phyloP scores from a whole-genome alignment of 2,888 invertebrate species.

The Dolichomitus sp. region DNA sequence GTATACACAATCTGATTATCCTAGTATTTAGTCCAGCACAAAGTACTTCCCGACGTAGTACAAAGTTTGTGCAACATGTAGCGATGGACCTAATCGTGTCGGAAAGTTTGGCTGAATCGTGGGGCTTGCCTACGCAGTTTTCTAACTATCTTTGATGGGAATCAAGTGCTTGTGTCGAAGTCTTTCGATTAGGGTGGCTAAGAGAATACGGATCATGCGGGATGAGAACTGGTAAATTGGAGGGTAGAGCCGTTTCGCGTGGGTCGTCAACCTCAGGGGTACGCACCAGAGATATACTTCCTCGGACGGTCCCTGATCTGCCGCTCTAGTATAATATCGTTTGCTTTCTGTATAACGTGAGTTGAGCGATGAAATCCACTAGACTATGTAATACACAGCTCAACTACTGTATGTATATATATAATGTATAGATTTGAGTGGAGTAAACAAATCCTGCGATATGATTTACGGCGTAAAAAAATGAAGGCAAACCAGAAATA shows the following conservation, averaged over 20 bases:
- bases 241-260: neutral
- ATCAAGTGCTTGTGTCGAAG: too few relatives aligned
- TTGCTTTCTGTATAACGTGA: neutral
- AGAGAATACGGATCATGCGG: neutral
- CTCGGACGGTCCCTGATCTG: neutral
- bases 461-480: too few relatives aligned
- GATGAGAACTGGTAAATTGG: conserved; percentile 1
- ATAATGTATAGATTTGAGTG: neutral
- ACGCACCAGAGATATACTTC: neutral
- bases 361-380: neutral
- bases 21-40: neutral
- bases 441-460: neutral
- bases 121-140: neutral
- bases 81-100: neutral
- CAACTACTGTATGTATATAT: too few relatives aligned
- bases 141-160: neutral
- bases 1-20: too few relatives aligned
- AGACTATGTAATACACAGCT: neutral
- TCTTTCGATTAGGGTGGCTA: neutral
- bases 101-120: neutral
- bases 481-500: too few relatives aligned
- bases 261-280: neutral
- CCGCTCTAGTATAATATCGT: neutral
- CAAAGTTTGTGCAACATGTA: neutral
- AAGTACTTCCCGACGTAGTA: neutral